Evolutionary conservation across 2,113 vertebrate genomes (phyloP).

Genomic region (Aythya baeri): DNA sequence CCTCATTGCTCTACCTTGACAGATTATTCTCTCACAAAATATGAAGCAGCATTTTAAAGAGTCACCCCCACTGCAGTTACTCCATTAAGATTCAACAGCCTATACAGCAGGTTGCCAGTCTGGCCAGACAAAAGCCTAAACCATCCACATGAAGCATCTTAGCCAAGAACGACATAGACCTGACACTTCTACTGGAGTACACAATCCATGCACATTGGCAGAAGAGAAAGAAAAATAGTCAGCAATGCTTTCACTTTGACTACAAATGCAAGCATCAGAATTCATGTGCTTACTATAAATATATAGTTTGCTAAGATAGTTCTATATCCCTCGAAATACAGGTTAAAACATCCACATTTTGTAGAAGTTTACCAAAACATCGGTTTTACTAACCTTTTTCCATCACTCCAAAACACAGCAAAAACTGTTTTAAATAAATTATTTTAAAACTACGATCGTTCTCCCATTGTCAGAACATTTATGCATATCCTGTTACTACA

Average conservation of each 20-base stretch:
- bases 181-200: neutral
- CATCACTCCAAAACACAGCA: neutral
- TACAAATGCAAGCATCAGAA: neutral
- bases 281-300: neutral
- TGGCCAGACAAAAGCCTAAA: neutral
- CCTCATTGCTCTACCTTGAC: neutral
- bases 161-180: neutral
- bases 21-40: neutral
- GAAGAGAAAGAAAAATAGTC: neutral
- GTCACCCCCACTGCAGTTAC: neutral
- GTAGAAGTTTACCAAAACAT: neutral
- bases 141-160: neutral
- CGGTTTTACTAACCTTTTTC: neutral
- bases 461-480: neutral
- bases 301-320: neutral
- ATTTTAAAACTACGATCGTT: neutral
- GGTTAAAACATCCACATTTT: neutral
- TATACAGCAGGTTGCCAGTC: neutral
- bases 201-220: rapidly evolving
- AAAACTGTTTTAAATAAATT: neutral
- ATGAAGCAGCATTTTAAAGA: neutral
- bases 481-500: neutral
- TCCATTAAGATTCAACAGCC: neutral
- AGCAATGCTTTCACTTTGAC: neutral
- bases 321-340: neutral